A percentile compares a stretch with the other conserved stretches of the same genome.
These are phyloP conservation scores for Ecliptopera silaceata DNA, from an alignment of 2,888 invertebrate genomes.

Conservation along the genomic window DNA sequence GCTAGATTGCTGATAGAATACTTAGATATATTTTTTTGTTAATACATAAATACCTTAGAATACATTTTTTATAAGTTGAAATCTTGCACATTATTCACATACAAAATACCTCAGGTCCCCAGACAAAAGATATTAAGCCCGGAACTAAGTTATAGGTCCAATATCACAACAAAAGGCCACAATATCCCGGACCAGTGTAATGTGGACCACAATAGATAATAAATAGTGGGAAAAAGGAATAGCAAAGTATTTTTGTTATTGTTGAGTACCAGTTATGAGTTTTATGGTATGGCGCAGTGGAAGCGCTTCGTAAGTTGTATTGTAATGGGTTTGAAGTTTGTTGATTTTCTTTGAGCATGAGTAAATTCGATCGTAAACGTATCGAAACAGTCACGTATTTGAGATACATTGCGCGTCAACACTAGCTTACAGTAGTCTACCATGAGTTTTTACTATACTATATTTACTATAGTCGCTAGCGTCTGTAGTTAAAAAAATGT, in stretches of 20 bases:
- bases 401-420: too few relatives aligned
- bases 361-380: too few relatives aligned
- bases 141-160: slow-evolving; percentile 68
- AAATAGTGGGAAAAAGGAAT: slow-evolving; percentile 50
- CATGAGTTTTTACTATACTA: too few relatives aligned
- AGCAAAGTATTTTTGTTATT: slow-evolving; percentile 33
- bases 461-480: too few relatives aligned
- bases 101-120: slow-evolving; percentile 11
- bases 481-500: too few relatives aligned
- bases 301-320: background rate
- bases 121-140: slow-evolving; percentile 55
- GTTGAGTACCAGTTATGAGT: slow-evolving; percentile 22
- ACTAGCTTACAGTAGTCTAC: too few relatives aligned
- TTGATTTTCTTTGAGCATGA: background rate
- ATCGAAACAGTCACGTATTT: too few relatives aligned
- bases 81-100: slow-evolving; percentile 7
- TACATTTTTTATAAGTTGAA: background rate
- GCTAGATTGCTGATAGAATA: too few relatives aligned
- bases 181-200: slow-evolving; percentile 42
- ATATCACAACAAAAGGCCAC: slow-evolving; percentile 67
- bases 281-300: slow-evolving; percentile 7
- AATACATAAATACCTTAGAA: too few relatives aligned
- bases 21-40: too few relatives aligned
- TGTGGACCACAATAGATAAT: slow-evolving; percentile 57
- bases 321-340: background rate